These are phyloP conservation scores for Triplophysa dalaica DNA, from an alignment of 2,113 vertebrate genomes.

Conservation along the genomic window DNA sequence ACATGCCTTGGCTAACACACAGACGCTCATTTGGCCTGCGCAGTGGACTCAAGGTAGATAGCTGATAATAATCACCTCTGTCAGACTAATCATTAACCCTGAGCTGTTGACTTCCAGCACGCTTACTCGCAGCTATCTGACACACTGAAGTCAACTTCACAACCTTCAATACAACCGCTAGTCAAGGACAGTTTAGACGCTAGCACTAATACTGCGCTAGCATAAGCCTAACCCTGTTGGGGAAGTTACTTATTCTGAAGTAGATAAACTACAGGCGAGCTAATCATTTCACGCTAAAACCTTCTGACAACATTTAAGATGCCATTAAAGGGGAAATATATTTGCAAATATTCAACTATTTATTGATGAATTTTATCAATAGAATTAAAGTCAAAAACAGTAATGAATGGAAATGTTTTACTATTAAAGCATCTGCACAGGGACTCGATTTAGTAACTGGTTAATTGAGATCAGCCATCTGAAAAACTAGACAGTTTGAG, in stretches of 20 bases:
- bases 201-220: background rate
- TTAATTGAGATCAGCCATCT: too few relatives aligned
- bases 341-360: too few relatives aligned
- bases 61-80: slow-evolving; percentile 55
- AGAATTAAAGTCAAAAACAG: too few relatives aligned
- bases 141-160: slow-evolving; percentile 30
- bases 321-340: too few relatives aligned
- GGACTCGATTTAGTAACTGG: too few relatives aligned
- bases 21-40: slow-evolving; percentile 39
- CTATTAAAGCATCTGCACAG: too few relatives aligned
- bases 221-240: background rate
- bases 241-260: background rate
- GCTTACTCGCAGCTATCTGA: slow-evolving; percentile 35
- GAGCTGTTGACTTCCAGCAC: slow-evolving; percentile 43
- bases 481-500: too few relatives aligned
- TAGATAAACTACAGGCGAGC: background rate
- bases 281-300: too few relatives aligned
- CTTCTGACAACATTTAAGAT: too few relatives aligned
- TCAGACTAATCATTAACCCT: slow-evolving; percentile 52
- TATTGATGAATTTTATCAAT: too few relatives aligned
- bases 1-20: slow-evolving; percentile 66
- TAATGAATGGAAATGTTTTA: too few relatives aligned
- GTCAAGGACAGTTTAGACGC: background rate
- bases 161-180: slow-evolving; percentile 27
- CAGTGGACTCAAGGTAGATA: slow-evolving; percentile 48